A percentile compares a stretch with the other conserved stretches of the same genome.
These are phyloP conservation scores for Buphagus erythrorhynchus DNA, from an alignment of 2,797 vertebrate genomes.

Conservation along the genomic window DNA sequence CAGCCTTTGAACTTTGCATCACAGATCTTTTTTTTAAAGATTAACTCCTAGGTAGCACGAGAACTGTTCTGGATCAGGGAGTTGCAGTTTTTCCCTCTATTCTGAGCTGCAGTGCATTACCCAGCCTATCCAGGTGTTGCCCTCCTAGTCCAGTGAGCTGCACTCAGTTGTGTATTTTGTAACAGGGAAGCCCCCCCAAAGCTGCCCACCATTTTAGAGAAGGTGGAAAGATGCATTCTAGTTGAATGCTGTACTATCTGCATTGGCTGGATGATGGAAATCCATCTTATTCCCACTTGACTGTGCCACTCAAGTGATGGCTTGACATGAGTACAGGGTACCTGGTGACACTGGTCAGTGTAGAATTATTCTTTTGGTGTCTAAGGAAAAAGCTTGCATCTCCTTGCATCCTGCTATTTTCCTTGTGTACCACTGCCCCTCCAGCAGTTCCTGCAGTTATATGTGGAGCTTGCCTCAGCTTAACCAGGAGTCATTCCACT, in stretches of 20 bases:
- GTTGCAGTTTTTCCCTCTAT: accelerated
- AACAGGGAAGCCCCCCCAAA: no score
- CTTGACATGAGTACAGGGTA: not conserved
- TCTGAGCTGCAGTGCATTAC: not conserved
- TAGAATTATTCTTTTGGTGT: not conserved
- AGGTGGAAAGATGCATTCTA: not conserved
- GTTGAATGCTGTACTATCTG: not conserved
- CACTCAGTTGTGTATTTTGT: not conserved
- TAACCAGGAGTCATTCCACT: not conserved
- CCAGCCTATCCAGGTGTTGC: not conserved
- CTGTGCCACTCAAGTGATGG: not conserved
- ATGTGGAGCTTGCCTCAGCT: not conserved
- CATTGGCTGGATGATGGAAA: not conserved
- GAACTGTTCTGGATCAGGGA: not conserved
- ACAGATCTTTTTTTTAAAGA: not conserved
- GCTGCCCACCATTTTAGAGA: not conserved
- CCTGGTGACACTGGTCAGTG: not conserved
- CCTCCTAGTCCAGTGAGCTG: not conserved
- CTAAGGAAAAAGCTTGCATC: not conserved
- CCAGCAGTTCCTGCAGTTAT: not conserved
- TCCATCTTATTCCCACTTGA: not conserved
- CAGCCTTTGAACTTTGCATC: not conserved
- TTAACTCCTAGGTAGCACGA: not conserved
- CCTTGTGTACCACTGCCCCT: not conserved
- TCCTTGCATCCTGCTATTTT: not conserved